Evolutionary conservation across 2,113 vertebrate genomes (phyloP).

Genomic region (Corvus cornix): DNA sequence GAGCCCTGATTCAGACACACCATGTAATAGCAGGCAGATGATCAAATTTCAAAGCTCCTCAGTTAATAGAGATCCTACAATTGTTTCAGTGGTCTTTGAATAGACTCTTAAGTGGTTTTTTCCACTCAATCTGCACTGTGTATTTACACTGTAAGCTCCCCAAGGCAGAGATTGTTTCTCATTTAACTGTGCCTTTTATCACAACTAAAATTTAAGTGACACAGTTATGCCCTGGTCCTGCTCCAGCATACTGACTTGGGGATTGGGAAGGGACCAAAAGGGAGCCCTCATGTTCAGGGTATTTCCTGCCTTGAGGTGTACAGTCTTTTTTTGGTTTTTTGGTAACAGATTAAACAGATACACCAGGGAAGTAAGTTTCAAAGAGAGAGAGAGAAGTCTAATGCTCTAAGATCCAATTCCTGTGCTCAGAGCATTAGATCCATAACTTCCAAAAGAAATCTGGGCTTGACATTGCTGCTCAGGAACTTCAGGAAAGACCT

Average conservation of each 20-base stretch:
- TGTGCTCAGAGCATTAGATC: background rate
- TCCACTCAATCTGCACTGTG: background rate
- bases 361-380: background rate
- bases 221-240: background rate
- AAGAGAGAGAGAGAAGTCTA: background rate
- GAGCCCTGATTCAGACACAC: background rate
- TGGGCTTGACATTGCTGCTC: background rate
- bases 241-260: background rate
- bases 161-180: background rate
- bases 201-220: background rate
- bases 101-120: background rate
- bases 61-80: background rate
- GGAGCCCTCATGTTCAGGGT: background rate
- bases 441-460: background rate
- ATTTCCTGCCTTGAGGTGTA: background rate
- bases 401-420: background rate
- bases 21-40: background rate
- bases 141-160: background rate
- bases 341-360: background rate
- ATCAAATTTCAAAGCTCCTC: slow-evolving; percentile 4
- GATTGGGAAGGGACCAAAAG: background rate
- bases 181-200: background rate
- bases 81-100: background rate
- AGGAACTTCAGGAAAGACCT: background rate
- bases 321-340: background rate